Evolutionary conservation across 2,113 vertebrate species (phyloP), one percentile per base, ranked within the genome.

Genomic region (Onychostoma macrolepis): DNA sequence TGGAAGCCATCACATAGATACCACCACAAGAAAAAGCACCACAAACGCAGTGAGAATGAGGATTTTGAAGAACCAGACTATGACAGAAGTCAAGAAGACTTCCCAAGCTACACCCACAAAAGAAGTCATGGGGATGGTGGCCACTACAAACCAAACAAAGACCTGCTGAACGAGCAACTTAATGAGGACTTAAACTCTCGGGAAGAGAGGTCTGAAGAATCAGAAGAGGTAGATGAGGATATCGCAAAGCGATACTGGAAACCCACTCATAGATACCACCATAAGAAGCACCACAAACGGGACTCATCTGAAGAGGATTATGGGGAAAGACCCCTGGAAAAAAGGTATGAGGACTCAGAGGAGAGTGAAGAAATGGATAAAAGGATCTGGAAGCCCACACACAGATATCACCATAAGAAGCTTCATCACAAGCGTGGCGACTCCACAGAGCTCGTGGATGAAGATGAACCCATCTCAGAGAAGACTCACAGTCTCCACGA

Each of bases 1-100:
- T 93, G 92, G 93, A 94, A 92, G 48, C 92, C 93, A 3, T 87
- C 87, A 7, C 93, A 92, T 33, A 75, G 90, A 30, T 92, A 94
- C 83, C 89, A 92, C 65, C 87, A 92, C 13, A 93, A 93, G 43
- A 93, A 88, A 78, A 61, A 48, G 53, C 92, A 88, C 15, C 91
- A 92, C 85, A 92, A 92, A 67, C 89, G 91, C 3, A 93, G 87
- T 12, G 92, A 74, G 9, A 91, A 92, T 24, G 92, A 93, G 21
- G 91, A 91, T 50, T 61, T 50, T 4, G 88, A 89, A 15, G 89
- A 89, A 24, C 10, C 86, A 21, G 89, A 90, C 43, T 89, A 92
- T 0, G 92, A 95, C 45, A 90, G 90, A 58, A 93, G 92, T 85
- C 94, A 90, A 79, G 89, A 90, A 80, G 89, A 85, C 10, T 90